These are phyloP conservation scores for Trissoscelio sp. DNA, from an alignment of 2,888 invertebrate species.

Conservation along the genomic window DNA sequence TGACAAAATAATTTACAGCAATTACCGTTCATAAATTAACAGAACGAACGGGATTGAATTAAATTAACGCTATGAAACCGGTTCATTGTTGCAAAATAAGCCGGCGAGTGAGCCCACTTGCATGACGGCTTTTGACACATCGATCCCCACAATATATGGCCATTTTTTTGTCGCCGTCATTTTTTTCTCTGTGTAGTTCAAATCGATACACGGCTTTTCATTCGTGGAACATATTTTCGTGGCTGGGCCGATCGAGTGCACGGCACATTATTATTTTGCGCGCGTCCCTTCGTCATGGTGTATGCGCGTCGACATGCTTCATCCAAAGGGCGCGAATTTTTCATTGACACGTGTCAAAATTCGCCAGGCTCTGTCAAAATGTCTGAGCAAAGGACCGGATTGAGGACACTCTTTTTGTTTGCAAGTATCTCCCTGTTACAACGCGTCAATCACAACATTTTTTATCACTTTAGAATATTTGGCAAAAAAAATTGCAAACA, in stretches of 20 bases:
- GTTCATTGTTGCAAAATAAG: conserved; percentile 48
- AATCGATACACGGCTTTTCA: conserved; percentile 46
- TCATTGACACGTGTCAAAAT: conserved; percentile 75
- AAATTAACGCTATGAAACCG: conserved; percentile 44
- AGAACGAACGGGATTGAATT: conserved; percentile 16
- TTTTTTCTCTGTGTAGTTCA: conserved; percentile 5
- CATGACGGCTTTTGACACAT: conserved; percentile 23
- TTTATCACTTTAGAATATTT: conserved; percentile 44
- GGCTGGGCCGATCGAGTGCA: conserved; percentile 71
- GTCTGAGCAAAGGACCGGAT: conserved; percentile 40
- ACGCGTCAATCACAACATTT: conserved; percentile 62
- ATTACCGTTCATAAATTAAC: conserved; percentile 26
- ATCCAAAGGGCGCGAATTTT: conserved; percentile 56
- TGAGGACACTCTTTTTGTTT: conserved; percentile 69
- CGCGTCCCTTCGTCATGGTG: conserved; percentile 74
- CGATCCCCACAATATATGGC: conserved; percentile 25
- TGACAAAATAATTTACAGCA: conserved; percentile 21
- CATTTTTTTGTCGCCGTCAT: conserved; percentile 12
- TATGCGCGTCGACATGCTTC: conserved; percentile 41
- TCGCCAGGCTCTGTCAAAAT: conserved; percentile 80
- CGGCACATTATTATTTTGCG: conserved; percentile 76
- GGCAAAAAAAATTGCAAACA: conserved; percentile 23
- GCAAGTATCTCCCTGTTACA: conserved; percentile 12
- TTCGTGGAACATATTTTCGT: conserved; percentile 42
- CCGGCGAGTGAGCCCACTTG: conserved; percentile 33